A percentile compares a stretch with the other conserved stretches of the same genome.
Evolutionary conservation across 2,888 invertebrate genomes (phyloP).

Genomic region (Limnephilus lunatus): DNA sequence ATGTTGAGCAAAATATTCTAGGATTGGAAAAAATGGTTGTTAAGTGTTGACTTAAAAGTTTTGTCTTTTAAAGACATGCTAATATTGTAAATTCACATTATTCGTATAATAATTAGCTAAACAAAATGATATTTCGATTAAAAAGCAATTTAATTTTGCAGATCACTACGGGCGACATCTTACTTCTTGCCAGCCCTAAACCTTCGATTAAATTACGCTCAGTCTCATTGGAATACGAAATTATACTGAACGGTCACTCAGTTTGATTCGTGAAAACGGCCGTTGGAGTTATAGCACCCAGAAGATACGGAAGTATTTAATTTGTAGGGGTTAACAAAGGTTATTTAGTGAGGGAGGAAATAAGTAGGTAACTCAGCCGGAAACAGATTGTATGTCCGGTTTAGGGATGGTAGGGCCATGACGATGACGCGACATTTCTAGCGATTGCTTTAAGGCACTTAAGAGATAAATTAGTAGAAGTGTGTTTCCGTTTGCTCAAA

Average conservation of each 20-base stretch:
- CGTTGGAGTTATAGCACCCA: not conserved
- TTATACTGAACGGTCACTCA: not conserved
- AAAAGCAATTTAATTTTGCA: too few relatives aligned
- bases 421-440: not conserved
- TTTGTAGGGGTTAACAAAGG: not conserved
- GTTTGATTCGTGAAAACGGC: not conserved
- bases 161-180: too few relatives aligned
- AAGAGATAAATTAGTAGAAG: not conserved
- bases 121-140: too few relatives aligned
- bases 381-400: constrained; percentile 20
- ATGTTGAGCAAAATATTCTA: too few relatives aligned
- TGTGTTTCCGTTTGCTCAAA: not conserved
- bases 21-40: too few relatives aligned
- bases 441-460: not conserved
- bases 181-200: too few relatives aligned
- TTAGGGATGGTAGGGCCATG: constrained; percentile 1
- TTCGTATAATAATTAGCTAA: too few relatives aligned
- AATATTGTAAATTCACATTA: too few relatives aligned
- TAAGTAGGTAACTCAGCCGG: not conserved
- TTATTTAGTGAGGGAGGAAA: not conserved
- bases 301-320: not conserved
- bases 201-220: not conserved
- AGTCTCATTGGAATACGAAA: not conserved
- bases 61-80: too few relatives aligned
- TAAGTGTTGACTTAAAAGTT: too few relatives aligned